A percentile compares a stretch with the other conserved stretches of the same genome.
These are phyloP conservation scores for Rotaria socialis DNA, from an alignment of 2,888 invertebrate genomes.

Conservation along the genomic window DNA sequence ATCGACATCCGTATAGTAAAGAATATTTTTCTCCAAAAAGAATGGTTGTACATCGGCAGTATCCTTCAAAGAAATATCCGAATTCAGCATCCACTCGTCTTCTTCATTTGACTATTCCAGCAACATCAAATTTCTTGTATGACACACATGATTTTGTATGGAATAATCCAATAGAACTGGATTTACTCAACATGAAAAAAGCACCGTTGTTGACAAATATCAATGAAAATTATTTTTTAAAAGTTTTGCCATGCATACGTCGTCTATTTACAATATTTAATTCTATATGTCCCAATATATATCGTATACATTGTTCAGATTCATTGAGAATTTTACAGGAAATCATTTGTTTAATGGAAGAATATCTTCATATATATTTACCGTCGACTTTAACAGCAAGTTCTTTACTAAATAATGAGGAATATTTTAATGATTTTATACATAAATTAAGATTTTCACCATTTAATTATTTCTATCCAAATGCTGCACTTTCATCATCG, in stretches of 20 bases:
- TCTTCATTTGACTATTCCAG: not conserved
- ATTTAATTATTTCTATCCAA: not conserved
- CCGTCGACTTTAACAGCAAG: not conserved
- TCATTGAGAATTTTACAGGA: not conserved
- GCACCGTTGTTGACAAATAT: not conserved
- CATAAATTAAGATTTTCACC: not conserved
- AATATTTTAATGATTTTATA: not conserved
- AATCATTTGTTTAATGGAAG: not conserved
- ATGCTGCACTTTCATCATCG: not conserved
- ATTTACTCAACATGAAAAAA: not conserved
- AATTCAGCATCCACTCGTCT: not conserved
- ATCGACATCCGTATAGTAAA: not conserved
- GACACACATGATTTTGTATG: not conserved
- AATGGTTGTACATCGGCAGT: not conserved
- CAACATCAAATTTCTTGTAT: not conserved
- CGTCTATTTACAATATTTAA: not conserved
- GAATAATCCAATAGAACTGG: not conserved
- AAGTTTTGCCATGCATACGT: not conserved
- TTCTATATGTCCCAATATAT: not conserved
- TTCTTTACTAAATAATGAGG: not conserved
- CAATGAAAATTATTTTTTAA: not conserved
- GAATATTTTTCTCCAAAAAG: not conserved
- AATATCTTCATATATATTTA: not conserved
- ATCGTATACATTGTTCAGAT: constrained; percentile 6
- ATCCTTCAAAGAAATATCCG: not conserved